Conservation (phyloP, 2,113 vertebrate species). For the Phalacrocorax brasilianus region DNA sequence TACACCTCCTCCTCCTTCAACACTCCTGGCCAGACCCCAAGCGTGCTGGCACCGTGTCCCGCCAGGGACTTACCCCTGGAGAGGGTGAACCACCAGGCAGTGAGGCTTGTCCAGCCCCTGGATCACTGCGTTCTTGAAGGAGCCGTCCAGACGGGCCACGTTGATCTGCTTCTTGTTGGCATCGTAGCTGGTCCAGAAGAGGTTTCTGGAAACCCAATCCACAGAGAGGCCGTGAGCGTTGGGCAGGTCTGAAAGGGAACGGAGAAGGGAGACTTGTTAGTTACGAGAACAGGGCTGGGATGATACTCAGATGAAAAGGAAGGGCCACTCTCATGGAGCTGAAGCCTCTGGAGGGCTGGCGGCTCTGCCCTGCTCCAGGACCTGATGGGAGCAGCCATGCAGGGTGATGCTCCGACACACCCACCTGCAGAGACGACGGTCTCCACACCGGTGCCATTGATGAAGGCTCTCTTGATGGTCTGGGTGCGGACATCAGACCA, state of each 20-base stretch:
- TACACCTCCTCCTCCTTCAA: not conserved
- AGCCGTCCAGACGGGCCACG: slow-evolving; percentile 92
- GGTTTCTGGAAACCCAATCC: slow-evolving; percentile 96
- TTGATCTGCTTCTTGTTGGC: slow-evolving; percentile 98
- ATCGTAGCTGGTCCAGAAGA: slow-evolving; percentile 97
- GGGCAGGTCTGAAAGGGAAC: slow-evolving; percentile 82
- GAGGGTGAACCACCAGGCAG: slow-evolving; percentile 91
- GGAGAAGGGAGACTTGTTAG: fast-evolving
- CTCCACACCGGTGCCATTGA: slow-evolving; percentile 95
- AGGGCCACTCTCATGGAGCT: fast-evolving
- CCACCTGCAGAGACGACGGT: slow-evolving; percentile 86
- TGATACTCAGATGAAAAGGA: not conserved
- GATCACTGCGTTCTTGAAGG: slow-evolving; percentile 96
- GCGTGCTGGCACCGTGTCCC: fast-evolving
- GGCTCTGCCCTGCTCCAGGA: fast-evolving
- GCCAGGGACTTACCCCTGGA: slow-evolving; percentile 78
- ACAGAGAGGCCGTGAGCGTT: slow-evolving; percentile 94
- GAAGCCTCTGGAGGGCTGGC: not conserved
- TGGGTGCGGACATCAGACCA: slow-evolving; percentile 97
- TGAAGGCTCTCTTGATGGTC: slow-evolving; percentile 96
- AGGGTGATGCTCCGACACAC: fast-evolving
- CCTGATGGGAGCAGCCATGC: fast-evolving
- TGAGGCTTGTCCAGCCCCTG: slow-evolving; percentile 94
- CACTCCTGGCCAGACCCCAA: fast-evolving
- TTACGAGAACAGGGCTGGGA: fast-evolving